phyloP scores from a whole-genome alignment of 1,140 invertebrate genomes.

The Drosophila nasuta region DNA sequence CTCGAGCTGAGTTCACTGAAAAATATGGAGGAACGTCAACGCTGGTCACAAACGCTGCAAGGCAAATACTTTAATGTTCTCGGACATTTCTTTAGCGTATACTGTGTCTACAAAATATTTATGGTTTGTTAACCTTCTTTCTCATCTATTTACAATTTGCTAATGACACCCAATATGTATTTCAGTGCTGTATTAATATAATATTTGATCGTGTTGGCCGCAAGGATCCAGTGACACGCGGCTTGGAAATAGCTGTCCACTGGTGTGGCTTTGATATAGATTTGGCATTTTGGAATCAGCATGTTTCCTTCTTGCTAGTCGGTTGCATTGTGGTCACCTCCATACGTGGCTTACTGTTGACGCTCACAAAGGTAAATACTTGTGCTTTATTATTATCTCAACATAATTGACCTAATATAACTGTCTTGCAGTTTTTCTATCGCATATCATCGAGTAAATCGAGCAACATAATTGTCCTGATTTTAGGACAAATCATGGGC shows the following conservation, averaged over 20 bases:
- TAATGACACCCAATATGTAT: slow-evolving; percentile 71
- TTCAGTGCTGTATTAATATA: slow-evolving; percentile 97
- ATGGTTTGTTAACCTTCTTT: slow-evolving; percentile 86
- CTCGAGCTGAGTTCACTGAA: slow-evolving; percentile 97
- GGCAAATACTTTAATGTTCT: slow-evolving; percentile 99
- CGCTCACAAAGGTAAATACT: slow-evolving; percentile 94
- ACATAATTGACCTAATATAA: neutral
- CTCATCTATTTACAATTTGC: neutral
- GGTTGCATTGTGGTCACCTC: slow-evolving; percentile 99
- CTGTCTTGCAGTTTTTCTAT: slow-evolving; percentile 96
- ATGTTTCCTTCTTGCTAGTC: slow-evolving; percentile 98
- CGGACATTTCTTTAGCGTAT: slow-evolving; percentile 99
- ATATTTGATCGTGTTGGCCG: slow-evolving; percentile 99
- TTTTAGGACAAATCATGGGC: slow-evolving; percentile 99
- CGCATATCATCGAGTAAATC: slow-evolving; percentile 99
- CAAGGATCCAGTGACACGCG: slow-evolving; percentile 98
- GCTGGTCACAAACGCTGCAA: slow-evolving; percentile 98
- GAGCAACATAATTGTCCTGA: slow-evolving; percentile 98
- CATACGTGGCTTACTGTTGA: slow-evolving; percentile 97
- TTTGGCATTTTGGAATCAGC: slow-evolving; percentile 99
- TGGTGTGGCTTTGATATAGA: slow-evolving; percentile 99
- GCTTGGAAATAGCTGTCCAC: slow-evolving; percentile 98
- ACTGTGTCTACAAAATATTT: slow-evolving; percentile 99
- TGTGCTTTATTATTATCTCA: no score
- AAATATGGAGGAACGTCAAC: slow-evolving; percentile 95